phyloP scores from a whole-genome alignment of 2,113 vertebrate genomes.

The Fregetta grallaria region DNA sequence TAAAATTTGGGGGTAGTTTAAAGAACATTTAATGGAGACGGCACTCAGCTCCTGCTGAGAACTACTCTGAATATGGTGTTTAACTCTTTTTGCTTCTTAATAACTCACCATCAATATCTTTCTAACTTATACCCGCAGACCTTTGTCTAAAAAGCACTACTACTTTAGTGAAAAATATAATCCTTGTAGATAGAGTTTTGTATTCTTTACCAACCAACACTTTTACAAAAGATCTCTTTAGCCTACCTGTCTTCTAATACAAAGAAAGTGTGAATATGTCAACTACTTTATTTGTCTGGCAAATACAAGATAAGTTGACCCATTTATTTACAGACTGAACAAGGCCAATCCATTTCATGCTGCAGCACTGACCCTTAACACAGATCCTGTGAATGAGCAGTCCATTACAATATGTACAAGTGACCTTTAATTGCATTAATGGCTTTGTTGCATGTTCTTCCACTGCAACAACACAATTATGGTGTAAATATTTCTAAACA shows the following conservation, averaged over 20 bases:
- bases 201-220: not conserved
- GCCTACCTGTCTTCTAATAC: not conserved
- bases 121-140: not conserved
- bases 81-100: not conserved
- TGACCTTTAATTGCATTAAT: constrained; percentile 71
- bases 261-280: not conserved
- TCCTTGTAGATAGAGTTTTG: not conserved
- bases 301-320: constrained; percentile 31
- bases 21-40: not conserved
- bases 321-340: constrained; percentile 50
- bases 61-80: not conserved
- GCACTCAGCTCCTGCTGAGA: not conserved
- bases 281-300: not conserved
- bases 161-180: not conserved
- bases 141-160: not conserved
- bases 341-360: constrained; percentile 68
- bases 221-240: not conserved
- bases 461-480: constrained; percentile 11
- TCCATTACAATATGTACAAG: constrained; percentile 58
- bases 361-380: constrained; percentile 65
- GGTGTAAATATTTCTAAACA: constrained; percentile 31
- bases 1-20: not conserved
- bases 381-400: constrained; percentile 58
- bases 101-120: not conserved
- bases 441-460: constrained; percentile 48